Evolutionary conservation across 2,888 invertebrate species (phyloP).

Genomic region (Phlogophora meticulosa): DNA sequence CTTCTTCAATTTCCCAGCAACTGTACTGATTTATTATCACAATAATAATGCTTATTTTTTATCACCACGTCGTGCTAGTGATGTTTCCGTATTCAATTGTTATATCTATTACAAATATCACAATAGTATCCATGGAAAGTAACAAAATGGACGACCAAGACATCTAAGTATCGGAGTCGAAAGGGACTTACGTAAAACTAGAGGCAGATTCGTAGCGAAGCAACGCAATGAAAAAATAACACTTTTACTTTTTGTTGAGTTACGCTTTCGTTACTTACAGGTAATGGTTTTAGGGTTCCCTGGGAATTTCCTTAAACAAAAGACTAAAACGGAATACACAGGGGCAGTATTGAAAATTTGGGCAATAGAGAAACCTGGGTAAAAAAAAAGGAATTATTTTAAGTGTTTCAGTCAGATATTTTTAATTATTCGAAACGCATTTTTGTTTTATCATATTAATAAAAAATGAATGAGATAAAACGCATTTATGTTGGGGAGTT

Average conservation of each 20-base stretch:
- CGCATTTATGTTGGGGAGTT: too few relatives aligned
- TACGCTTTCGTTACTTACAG: conserved; percentile 72
- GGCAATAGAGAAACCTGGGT: too few relatives aligned
- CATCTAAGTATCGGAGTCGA: conserved; percentile 54
- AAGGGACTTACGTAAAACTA: conserved; percentile 80
- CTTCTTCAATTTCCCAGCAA: conserved; percentile 1
- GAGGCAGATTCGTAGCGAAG: conserved; percentile 75
- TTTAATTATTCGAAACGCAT: too few relatives aligned
- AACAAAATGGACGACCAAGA: conserved; percentile 43
- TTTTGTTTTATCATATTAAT: too few relatives aligned
- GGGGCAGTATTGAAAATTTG: not conserved
- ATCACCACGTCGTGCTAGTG: conserved; percentile 29
- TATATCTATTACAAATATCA: conserved; percentile 56
- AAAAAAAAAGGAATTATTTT: too few relatives aligned
- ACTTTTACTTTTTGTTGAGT: conserved; percentile 85
- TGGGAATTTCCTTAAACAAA: conserved; percentile 8
- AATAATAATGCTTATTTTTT: conserved; percentile 26
- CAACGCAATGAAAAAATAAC: conserved; percentile 68
- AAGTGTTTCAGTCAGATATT: too few relatives aligned
- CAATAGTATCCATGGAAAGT: conserved; percentile 54
- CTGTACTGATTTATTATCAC: not conserved
- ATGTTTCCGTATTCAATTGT: conserved; percentile 63
- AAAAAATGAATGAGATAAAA: too few relatives aligned
- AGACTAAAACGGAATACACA: not conserved
- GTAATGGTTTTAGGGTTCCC: conserved; percentile 57